These are phyloP conservation scores for Ariopsis seemanni DNA, from an alignment of 2,113 vertebrate species.

Conservation along the genomic window DNA sequence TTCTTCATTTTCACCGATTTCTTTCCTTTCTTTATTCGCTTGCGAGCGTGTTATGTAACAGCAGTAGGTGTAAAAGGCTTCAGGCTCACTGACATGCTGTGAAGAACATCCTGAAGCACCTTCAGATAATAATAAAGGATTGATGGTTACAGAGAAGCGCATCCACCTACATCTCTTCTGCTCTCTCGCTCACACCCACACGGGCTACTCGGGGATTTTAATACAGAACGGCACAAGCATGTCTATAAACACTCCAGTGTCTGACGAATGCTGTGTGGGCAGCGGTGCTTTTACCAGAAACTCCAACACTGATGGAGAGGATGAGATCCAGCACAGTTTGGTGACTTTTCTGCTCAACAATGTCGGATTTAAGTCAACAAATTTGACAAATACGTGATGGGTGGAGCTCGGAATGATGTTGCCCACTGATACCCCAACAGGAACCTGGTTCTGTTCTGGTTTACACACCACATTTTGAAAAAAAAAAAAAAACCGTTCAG, in stretches of 20 bases:
- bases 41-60: background rate
- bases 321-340: no score
- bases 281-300: background rate
- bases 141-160: background rate
- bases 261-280: background rate
- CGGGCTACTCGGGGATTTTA: background rate
- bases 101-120: background rate
- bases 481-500: no score
- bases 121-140: background rate
- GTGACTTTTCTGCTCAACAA: no score
- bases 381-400: background rate
- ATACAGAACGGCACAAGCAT: background rate
- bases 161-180: slow-evolving; percentile 14
- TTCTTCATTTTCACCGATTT: background rate
- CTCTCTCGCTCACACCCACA: background rate
- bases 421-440: background rate
- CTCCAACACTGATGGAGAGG: background rate
- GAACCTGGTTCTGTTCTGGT: no score
- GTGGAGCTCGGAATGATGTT: background rate
- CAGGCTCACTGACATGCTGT: background rate
- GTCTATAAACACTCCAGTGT: background rate
- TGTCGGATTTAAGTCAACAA: no score
- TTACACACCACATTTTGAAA: no score
- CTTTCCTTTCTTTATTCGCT: background rate
- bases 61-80: slow-evolving; percentile 2